Conservation (phyloP, 2,113 vertebrate species). For the Percopsis transmontana region DNA sequence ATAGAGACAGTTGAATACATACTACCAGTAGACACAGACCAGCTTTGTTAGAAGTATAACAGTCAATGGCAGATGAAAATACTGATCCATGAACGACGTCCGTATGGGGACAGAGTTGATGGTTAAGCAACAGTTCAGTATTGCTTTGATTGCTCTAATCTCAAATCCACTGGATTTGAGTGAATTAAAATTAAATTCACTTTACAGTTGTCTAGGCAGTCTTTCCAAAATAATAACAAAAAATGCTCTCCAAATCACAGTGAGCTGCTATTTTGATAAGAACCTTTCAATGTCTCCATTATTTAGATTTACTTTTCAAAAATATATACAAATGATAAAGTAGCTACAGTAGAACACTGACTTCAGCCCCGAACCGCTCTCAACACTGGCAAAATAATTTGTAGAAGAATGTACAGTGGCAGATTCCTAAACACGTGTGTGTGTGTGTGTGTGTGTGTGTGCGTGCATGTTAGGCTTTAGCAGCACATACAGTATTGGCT, state of each 20-base stretch:
- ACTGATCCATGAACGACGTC: too few species aligned
- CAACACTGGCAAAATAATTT: slow-evolving; percentile 12
- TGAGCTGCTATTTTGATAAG: slow-evolving; percentile 12
- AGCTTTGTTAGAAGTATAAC: too few species aligned
- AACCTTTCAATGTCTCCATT: slow-evolving; percentile 6
- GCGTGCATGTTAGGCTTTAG: not conserved
- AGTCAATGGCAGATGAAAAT: too few species aligned
- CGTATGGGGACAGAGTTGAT: too few species aligned
- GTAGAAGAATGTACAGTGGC: slow-evolving; percentile 9
- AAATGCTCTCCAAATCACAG: slow-evolving; percentile 22
- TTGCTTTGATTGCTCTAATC: slow-evolving; percentile 19
- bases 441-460: slow-evolving; percentile 11
- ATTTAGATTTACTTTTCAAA: slow-evolving; percentile 45
- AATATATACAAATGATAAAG: slow-evolving; percentile 52
- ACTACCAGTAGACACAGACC: too few species aligned
- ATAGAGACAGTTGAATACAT: too few species aligned
- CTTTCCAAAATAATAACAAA: slow-evolving; percentile 43
- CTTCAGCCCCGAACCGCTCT: slow-evolving; percentile 2
- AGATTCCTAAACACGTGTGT: not conserved
- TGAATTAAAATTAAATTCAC: slow-evolving; percentile 37
- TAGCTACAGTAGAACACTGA: slow-evolving; percentile 44
- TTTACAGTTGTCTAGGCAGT: slow-evolving; percentile 21
- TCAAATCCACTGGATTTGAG: slow-evolving; percentile 77
- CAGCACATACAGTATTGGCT: too few species aligned
- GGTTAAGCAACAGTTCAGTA: too few species aligned